Base-by-base conservation (phyloP, 2,113 vertebrate species). In the Oxygymnocypris stewartii region DNA sequence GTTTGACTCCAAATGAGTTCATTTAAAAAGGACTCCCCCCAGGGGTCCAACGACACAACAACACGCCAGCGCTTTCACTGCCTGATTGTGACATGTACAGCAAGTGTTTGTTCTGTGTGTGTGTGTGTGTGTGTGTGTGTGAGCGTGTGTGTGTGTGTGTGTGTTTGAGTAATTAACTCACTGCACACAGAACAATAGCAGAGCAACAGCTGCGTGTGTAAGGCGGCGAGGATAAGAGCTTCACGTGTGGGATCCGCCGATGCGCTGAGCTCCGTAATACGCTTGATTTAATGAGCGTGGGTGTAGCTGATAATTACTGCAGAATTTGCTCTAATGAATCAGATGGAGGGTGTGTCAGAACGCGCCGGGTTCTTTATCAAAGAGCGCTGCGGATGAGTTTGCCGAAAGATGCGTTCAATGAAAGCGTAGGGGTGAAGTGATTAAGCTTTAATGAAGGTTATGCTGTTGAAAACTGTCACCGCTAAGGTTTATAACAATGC, bases 281-380 rank as follows among this genome's bases (percentile, higher is more conserved):
- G 63, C 85, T 84, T 85, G 83, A 88, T 85, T 84, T 88, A 88
- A 88, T 87, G 89, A 85, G 84, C 8, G 71, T 77, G 87, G 57
- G 78, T 88, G 71, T n/a, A 78, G 40, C 79, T 84, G 44, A 82
- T 88, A 79, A 90, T 88, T 86, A 88, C 79, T 82, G 80, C 86
- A 83, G 79, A 54, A 82, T 85, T 84, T n/a, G 20, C 82, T 85
- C 85, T 79, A 80, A 85, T 85, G 83, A 84, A 85, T 88, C 89
- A 80, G 40, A 76, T n/a, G 54, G 85, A 73, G 84, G 85, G 31
- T 74, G 79, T 67, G 82, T 18, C 35, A 65, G 86, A 83, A 81
- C 51, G 42, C 28, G 23, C 44, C 11, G 37, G 57, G 28, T 10
- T n/a, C 71, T 77, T 79, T 54, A 82, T 82, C 78, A 78, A 85